Percentiles rank a stretch among this genome's conserved stretches.
phyloP scores from a whole-genome alignment of 2,113 vertebrate species.

The Engraulis encrasicolus region DNA sequence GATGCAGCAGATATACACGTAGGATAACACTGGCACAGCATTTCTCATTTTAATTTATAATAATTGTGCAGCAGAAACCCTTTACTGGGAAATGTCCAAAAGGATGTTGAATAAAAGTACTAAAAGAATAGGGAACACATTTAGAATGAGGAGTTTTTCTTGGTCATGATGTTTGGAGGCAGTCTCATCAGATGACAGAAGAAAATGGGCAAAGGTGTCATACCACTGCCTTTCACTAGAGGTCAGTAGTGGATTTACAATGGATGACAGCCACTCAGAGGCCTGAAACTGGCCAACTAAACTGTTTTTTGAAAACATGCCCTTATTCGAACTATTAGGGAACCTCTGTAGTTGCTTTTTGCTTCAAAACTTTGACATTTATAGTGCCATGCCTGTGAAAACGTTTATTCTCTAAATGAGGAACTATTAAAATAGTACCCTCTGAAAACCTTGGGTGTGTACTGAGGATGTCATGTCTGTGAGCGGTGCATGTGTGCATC shows the following conservation, averaged over 20 bases:
- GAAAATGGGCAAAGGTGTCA: conserved; percentile 39
- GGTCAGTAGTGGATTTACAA: conserved; percentile 59
- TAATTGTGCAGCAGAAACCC: too few species aligned
- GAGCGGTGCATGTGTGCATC: neutral
- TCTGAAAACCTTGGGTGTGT: neutral
- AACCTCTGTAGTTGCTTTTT: neutral
- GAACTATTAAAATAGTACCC: neutral
- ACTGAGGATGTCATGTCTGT: neutral
- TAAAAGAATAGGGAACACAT: neutral
- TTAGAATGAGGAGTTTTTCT: neutral
- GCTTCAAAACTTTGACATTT: neutral
- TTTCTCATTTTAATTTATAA: too few species aligned
- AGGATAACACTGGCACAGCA: too few species aligned
- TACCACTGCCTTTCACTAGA: conserved; percentile 66
- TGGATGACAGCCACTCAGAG: neutral
- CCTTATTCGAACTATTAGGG: neutral
- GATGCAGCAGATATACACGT: too few species aligned
- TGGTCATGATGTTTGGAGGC: neutral
- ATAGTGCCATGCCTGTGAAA: neutral
- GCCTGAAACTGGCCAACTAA: neutral
- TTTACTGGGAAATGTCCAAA: too few species aligned
- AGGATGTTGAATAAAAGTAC: too few species aligned
- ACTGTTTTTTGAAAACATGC: neutral
- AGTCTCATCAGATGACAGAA: neutral
- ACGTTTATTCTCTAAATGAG: neutral